A percentile compares a stretch with the other conserved stretches of the same genome.
phyloP scores from a whole-genome alignment of 2,113 vertebrate species.

The Scalopus aquaticus region DNA sequence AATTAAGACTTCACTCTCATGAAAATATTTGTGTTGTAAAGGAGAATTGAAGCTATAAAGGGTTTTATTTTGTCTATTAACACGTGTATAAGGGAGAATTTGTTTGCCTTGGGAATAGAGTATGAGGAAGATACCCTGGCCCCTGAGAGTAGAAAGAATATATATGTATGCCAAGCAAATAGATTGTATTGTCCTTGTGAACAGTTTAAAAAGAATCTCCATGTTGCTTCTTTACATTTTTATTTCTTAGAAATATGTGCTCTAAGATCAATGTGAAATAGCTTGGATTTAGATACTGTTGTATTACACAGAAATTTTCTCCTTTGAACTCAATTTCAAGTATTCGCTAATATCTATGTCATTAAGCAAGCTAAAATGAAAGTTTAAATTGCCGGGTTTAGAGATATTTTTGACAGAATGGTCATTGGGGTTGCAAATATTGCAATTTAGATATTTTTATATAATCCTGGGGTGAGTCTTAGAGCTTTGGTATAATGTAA shows the following conservation, averaged over 20 bases:
- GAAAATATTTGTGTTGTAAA: not conserved
- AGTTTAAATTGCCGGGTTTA: not conserved
- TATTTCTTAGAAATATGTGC: not conserved
- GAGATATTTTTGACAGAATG: not conserved
- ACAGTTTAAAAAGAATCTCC: not conserved
- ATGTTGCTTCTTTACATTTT: not conserved
- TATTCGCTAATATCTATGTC: not conserved
- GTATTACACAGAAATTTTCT: slow-evolving; percentile 9
- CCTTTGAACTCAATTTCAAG: not conserved
- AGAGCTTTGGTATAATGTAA: not conserved
- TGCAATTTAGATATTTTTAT: not conserved
- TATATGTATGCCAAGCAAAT: not conserved
- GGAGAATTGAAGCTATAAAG: not conserved
- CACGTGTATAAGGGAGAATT: not conserved
- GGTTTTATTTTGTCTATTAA: not conserved
- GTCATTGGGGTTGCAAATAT: not conserved
- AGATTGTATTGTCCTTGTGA: not conserved
- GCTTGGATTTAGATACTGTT: not conserved
- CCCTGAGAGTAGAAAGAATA: not conserved
- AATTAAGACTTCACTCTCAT: not conserved
- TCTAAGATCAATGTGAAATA: slow-evolving; percentile 10
- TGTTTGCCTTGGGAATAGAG: not conserved
- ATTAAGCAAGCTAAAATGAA: not conserved
- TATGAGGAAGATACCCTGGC: not conserved
- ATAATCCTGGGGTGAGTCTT: not conserved